Base-by-base conservation (phyloP, 1,140 invertebrate genomes). In the Cephus cinctus region DNA sequence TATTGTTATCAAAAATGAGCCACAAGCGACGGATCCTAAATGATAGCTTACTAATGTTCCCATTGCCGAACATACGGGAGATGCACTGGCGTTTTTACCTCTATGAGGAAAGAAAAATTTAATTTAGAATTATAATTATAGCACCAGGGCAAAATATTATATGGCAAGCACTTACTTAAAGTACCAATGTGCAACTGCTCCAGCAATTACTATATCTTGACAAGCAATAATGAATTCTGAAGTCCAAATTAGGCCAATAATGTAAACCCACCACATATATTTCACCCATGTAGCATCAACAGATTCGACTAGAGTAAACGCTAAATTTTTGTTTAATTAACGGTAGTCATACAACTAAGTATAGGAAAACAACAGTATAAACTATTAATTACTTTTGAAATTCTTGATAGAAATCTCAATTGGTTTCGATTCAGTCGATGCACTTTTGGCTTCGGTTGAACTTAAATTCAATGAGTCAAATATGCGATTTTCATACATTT, bases 161-260 rank as follows among this genome's bases (percentile, higher is more conserved):
- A 5, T 2, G 27, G 11, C 45, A 31, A 32, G 49, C 41, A 66
- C 48, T 61, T 70, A 89, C 87, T 83, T 83, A 54, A 96, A 96
- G 71, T 94, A 96, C 92, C 93, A 96, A 43, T 79, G 79, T 4
- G 90, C 90, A 1, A 96, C 91, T 32, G 92, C 85, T 14, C 91
- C 91, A 20, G 92, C 88, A 47, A 95, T 86, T 3, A 92, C 88
- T 83, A 96, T 92, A 65, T 91, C 88, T 70, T 96, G 92, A 67
- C 92, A 94, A 21, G 88, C 89, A 54, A 93, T 84, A 54, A 95
- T 93, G 65, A 95, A 95, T 77, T 96, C 92, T 14, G 88, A 86
- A 1, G 85, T 85, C 93, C 92, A 96, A 43, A 96, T 82, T 1
- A 95, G 76, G 15, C 89, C 92, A 35, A 96, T 85, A 9, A 95